Evolutionary conservation across 2,113 vertebrate genomes (phyloP), one percentile per base, ranked within the genome.

Genomic region (human (Homo sapiens)): DNA sequence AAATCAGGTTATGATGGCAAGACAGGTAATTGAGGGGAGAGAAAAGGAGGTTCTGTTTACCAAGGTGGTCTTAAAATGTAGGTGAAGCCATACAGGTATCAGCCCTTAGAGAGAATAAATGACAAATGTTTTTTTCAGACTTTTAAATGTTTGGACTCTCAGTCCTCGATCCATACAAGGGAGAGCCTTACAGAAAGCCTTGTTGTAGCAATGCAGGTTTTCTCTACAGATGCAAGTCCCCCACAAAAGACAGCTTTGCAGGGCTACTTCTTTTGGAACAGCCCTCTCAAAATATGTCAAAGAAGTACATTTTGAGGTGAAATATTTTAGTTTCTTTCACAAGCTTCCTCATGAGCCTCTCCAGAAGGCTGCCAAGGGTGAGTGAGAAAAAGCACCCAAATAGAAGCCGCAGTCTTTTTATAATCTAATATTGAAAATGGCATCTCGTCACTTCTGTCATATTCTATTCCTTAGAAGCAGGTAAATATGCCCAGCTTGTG

Each of bases 331-430:
- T 48, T 78, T 78, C 75, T 16, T 78, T 32, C 13, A 32, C 32
- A n/a, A 80, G 23, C 25, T 45, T 23, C 32, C 22, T 70, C 20
- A 8, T 45, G 17, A 35, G 22, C 1, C 38, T 59, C 6, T 76
- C 23, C 25, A 57, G 38, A 10, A 43, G 52, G 20, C 10, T 57
- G 2, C 38, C 8, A 27, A 16, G 30, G 72, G 8, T 59, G 1
- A 45, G 45, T 9, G 23, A 59, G 1, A 50, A 35, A 11, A 6
- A 66, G 4, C 10, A 23, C 2, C 1, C 0, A 0, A 55, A 55
- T 16, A 89, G 38, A 84, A 94, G 25, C 40, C 13, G 5, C 23
- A 22, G 27, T 22, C 3, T 43, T 48, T 76, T 7, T 48, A 2
- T 57, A 61, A 72, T 22, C 10, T 57, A 6, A 43, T 55, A 22